These are phyloP conservation scores for Perithous albicinctus DNA, from an alignment of 2,888 invertebrate genomes.

Conservation along the genomic window DNA sequence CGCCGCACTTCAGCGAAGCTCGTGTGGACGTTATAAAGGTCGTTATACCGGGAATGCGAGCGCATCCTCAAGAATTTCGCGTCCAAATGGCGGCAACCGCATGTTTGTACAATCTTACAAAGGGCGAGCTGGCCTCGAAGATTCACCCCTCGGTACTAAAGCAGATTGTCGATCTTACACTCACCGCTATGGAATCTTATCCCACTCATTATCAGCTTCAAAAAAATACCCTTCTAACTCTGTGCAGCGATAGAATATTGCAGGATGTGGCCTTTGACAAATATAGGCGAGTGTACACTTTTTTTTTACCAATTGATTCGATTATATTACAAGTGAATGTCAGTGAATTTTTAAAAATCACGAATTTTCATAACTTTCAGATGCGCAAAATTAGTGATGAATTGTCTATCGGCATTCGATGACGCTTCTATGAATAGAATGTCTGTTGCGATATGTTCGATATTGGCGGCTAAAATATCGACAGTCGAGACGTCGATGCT, in stretches of 20 bases:
- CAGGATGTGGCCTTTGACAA: conserved; percentile 89
- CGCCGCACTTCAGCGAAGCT: conserved; percentile 85
- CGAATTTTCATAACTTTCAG: conserved; percentile 78
- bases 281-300: conserved; percentile 81
- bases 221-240: conserved; percentile 90
- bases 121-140: conserved; percentile 87
- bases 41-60: conserved; percentile 85
- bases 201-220: conserved; percentile 89
- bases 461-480: conserved; percentile 88
- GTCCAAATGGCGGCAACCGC: conserved; percentile 92
- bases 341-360: background rate
- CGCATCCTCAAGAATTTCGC: conserved; percentile 86
- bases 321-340: background rate
- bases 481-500: conserved; percentile 89
- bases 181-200: conserved; percentile 89
- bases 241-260: conserved; percentile 91
- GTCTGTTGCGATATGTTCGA: conserved; percentile 93
- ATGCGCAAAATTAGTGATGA: conserved; percentile 90
- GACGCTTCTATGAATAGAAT: conserved; percentile 90
- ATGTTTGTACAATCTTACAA: conserved; percentile 90
- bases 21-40: conserved; percentile 88
- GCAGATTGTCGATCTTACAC: conserved; percentile 88
- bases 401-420: conserved; percentile 89
- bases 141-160: conserved; percentile 88
- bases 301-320: background rate